phyloP scores from a whole-genome alignment of 1,140 invertebrate genomes.

The Drosophila setifemur region DNA sequence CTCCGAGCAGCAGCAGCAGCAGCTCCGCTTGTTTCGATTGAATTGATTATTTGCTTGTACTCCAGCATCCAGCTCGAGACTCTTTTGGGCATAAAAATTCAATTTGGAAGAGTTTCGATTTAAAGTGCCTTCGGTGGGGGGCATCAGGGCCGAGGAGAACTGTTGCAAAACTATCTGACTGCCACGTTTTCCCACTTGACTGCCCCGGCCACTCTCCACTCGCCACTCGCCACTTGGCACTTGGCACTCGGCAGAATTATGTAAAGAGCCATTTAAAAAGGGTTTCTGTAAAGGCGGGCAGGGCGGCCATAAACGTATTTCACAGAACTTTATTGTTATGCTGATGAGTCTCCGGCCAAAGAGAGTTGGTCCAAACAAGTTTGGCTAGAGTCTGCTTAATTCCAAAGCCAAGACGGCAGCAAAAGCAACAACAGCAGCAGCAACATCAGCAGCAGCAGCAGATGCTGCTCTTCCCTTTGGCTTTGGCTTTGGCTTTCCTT shows the following conservation, averaged over 20 bases:
- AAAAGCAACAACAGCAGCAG: not conserved
- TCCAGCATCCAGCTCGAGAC: slow-evolving; percentile 28
- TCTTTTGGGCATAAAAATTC: slow-evolving; percentile 55
- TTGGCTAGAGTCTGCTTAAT: slow-evolving; percentile 38
- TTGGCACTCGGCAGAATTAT: slow-evolving; percentile 41
- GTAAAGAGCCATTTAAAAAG: slow-evolving; percentile 55
- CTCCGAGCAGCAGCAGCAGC: not conserved
- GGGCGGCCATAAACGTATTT: slow-evolving; percentile 33
- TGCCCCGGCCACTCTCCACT: not conserved
- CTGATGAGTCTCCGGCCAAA: slow-evolving; percentile 39
- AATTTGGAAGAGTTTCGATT: slow-evolving; percentile 51
- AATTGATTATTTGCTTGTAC: slow-evolving; percentile 67
- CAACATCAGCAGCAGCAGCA: slow-evolving; percentile 13
- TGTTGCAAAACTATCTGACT: slow-evolving; percentile 15
- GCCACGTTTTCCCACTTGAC: slow-evolving; percentile 47
- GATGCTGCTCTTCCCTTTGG: slow-evolving; percentile 34
- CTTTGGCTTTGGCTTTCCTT: slow-evolving; percentile 18
- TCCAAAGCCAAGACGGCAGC: slow-evolving; percentile 12
- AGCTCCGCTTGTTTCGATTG: slow-evolving; percentile 4
- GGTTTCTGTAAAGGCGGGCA: slow-evolving; percentile 13
- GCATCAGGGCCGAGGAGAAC: slow-evolving; percentile 2
- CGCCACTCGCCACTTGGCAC: too few species aligned
- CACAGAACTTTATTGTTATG: slow-evolving; percentile 65
- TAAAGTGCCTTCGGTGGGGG: slow-evolving; percentile 26
- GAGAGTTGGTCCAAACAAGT: slow-evolving; percentile 24